Evolutionary conservation across 2,797 vertebrate species (phyloP).

Genomic region (Pseudotriccus pelzelni): DNA sequence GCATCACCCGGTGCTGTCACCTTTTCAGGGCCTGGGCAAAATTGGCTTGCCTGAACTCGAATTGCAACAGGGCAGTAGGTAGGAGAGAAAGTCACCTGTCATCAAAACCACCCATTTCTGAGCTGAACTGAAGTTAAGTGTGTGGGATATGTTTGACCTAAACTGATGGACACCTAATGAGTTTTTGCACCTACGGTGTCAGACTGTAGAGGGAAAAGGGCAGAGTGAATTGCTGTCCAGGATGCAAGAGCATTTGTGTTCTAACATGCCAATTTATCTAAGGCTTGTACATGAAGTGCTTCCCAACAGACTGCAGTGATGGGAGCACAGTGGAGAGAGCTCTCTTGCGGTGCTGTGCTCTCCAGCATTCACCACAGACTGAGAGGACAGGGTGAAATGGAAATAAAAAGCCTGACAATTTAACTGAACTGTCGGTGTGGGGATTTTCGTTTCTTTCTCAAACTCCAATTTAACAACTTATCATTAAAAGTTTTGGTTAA

Average conservation of each 20-base stretch:
- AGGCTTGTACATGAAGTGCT: background rate
- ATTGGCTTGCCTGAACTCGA: background rate
- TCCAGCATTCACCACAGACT: background rate
- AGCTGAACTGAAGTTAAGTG: background rate
- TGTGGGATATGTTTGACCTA: background rate
- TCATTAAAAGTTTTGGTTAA: background rate
- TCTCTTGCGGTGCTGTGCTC: background rate
- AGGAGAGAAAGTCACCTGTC: background rate
- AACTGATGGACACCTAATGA: background rate
- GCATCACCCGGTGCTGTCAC: background rate
- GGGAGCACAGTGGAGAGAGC: background rate
- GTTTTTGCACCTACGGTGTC: background rate
- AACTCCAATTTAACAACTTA: background rate
- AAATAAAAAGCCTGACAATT: background rate
- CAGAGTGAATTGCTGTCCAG: background rate
- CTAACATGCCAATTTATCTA: background rate
- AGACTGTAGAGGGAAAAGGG: background rate
- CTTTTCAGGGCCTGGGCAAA: background rate
- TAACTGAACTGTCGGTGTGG: background rate
- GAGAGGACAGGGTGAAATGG: background rate
- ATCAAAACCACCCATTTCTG: background rate
- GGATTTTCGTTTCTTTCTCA: background rate
- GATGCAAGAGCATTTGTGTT: background rate
- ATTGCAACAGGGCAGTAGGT: background rate
- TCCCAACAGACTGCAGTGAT: too few relatives aligned